Conservation (phyloP, 2,888 invertebrate species). For the Rhaphigaster nebulosa region DNA sequence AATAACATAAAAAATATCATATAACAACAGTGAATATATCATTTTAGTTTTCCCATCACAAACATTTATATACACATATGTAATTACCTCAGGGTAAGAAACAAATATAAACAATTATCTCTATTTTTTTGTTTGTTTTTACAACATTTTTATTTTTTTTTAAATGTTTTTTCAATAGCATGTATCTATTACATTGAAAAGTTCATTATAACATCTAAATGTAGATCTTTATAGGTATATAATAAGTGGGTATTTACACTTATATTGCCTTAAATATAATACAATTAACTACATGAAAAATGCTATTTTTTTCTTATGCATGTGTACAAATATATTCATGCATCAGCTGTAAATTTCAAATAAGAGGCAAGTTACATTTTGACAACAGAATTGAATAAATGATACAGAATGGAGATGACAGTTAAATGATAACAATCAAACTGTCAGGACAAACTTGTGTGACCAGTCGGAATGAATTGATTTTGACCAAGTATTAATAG, state of each 20-base stretch:
- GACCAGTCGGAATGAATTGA: neutral
- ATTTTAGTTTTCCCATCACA: constrained; percentile 43
- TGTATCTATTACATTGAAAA: constrained; percentile 59
- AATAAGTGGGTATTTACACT: constrained; percentile 57
- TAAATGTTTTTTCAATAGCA: constrained; percentile 19
- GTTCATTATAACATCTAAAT: constrained; percentile 53
- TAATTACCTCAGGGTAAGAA: constrained; percentile 54
- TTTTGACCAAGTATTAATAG: too few relatives aligned
- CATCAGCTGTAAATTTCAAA: constrained; percentile 10
- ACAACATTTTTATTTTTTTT: neutral
- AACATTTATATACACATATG: constrained; percentile 58
- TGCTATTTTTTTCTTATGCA: constrained; percentile 51
- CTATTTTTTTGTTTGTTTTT: constrained; percentile 37
- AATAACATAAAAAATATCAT: constrained; percentile 37
- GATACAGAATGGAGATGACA: neutral
- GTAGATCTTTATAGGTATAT: constrained; percentile 55
- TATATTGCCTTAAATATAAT: constrained; percentile 55
- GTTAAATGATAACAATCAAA: neutral
- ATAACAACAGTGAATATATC: constrained; percentile 58
- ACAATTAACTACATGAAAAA: constrained; percentile 50
- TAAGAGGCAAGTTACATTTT: neutral
- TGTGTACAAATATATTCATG: constrained; percentile 6
- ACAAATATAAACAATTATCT: constrained; percentile 57
- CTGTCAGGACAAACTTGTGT: neutral
- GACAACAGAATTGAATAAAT: neutral